Evolutionary conservation across 2,888 invertebrate genomes (phyloP).

Genomic region (Orthosia incerta): DNA sequence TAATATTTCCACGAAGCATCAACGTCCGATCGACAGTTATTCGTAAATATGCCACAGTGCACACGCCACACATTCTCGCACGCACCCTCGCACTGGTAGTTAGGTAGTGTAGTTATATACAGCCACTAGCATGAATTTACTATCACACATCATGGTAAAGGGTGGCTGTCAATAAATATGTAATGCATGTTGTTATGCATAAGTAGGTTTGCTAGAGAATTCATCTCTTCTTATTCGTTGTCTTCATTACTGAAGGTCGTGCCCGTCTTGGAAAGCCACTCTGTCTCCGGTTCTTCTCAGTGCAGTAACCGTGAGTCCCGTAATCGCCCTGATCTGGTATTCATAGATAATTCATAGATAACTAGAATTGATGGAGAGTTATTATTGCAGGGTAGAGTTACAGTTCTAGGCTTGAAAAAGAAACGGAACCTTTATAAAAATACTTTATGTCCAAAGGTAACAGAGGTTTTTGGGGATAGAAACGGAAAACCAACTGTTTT

Average conservation of each 20-base stretch:
- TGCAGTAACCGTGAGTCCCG: no score
- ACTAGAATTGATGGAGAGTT: neutral
- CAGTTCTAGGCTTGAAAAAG: no score
- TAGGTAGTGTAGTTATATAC: neutral
- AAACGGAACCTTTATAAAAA: no score
- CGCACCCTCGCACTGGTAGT: slow-evolving; percentile 23
- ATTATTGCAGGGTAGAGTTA: no score
- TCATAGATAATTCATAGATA: neutral
- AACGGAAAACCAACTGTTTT: no score
- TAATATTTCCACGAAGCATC: neutral
- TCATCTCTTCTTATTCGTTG: no score
- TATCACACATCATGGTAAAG: slow-evolving; percentile 28
- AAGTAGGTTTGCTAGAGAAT: neutral
- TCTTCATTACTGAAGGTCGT: no score
- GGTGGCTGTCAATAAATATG: slow-evolving; percentile 51
- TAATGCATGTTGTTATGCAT: slow-evolving; percentile 31
- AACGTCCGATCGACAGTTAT: slow-evolving; percentile 30
- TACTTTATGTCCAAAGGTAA: no score
- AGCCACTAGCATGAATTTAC: slow-evolving; percentile 40
- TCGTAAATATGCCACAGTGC: slow-evolving; percentile 33
- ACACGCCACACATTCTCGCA: slow-evolving; percentile 23
- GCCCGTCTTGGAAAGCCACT: no score
- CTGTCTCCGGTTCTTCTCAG: no score
- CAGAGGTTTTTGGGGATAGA: no score
- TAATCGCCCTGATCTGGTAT: no score